Base-by-base conservation (phyloP, 2,113 vertebrate genomes). In the Willisornis vidua region DNA sequence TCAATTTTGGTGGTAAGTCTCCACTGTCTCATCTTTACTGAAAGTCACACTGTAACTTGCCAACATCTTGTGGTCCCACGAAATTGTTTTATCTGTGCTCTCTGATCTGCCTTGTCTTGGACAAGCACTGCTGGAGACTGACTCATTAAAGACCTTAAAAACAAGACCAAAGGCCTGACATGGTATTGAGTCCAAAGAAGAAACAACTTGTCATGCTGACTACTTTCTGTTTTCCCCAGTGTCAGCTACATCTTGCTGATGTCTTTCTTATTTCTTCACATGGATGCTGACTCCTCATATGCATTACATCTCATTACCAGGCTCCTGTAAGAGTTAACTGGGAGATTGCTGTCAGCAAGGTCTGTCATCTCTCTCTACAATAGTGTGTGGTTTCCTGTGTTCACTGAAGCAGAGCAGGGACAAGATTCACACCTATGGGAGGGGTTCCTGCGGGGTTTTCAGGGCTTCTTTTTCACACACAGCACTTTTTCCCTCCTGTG, bases 311-410 rank as follows among this genome's bases (percentile, higher is more conserved):
- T 52, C 35, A 1, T 82, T 63, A 28, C 4, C 3, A 73, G 55
- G 39, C 15, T 68, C 49, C 71, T 80, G 67, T 51, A 75, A 58
- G 28, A n/a, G 1, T 1, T 41, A 54, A 49, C 2, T 54, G 71
- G 28, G 49, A 75, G 81, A n/a, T 25, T n/a, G 35, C 54, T 83
- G 52, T 43, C 67, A 39, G 26, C 1, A 3, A 62, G 35, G 26
- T 68, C 39, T 75, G 25, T 55, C 26, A 2, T 31, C 6, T 82
- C 48, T 48, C 66, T 31, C 3, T 62, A 57, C 29, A 29, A 17
- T 0, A 0, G 10, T 41, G 45, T 74, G 48, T 74, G 26, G 43
- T 78, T 24, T 65, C 39, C 45, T 19, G 8, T 10, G 12, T 55
- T 79, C 48, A 31, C 45, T 45, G 62, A 20, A 65, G 35, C 58